Conservation (phyloP, 1,140 invertebrate species). For the Polypedilum pembai region DNA sequence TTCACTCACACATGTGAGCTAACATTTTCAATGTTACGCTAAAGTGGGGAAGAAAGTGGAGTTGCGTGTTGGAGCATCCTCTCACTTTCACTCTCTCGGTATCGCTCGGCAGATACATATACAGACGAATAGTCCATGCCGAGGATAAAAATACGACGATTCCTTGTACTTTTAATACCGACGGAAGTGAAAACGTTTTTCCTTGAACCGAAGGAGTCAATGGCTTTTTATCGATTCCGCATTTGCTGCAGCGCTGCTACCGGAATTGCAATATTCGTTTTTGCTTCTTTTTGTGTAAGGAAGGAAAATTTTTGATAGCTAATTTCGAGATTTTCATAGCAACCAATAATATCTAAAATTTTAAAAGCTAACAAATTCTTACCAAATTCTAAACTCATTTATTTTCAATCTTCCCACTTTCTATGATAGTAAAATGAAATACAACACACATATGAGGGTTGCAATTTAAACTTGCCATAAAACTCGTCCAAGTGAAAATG, state of each 20-base stretch:
- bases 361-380: no score
- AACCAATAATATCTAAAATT: no score
- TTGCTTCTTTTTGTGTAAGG: not conserved
- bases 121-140: not conserved
- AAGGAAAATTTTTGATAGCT: not conserved
- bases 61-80: not conserved
- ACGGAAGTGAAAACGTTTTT: slow-evolving; percentile 5
- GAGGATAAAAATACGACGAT: not conserved
- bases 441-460: no score
- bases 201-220: not conserved
- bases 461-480: no score
- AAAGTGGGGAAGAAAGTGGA: slow-evolving; percentile 23
- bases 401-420: no score
- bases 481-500: no score
- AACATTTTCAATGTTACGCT: not conserved
- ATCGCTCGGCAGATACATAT: not conserved
- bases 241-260: slow-evolving; percentile 3
- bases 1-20: no score
- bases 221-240: slow-evolving; percentile 27
- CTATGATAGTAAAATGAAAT: no score
- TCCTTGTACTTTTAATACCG: not conserved
- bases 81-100: slow-evolving; percentile 23
- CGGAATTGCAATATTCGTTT: not conserved
- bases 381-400: no score
- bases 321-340: no score